Conservation (phyloP, 1,140 invertebrate genomes). For the Archivesica marissinica region DNA sequence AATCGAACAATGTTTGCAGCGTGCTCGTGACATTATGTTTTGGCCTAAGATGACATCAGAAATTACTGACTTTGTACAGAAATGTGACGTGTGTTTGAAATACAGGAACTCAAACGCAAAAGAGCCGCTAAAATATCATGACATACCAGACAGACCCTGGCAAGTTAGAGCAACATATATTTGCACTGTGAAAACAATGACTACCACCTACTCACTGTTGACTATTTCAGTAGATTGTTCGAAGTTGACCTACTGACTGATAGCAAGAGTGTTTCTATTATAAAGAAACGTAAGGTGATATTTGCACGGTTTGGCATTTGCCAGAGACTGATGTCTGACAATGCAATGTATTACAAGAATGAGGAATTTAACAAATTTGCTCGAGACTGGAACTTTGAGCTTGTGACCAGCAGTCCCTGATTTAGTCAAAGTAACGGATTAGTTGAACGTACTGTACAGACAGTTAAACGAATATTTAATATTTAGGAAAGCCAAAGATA, state of each 20-base stretch:
- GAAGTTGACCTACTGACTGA: slow-evolving; percentile 25
- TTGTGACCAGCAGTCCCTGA: neutral
- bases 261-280: slow-evolving; percentile 49
- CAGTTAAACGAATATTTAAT: slow-evolving; percentile 20
- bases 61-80: slow-evolving; percentile 28
- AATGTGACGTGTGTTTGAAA: slow-evolving; percentile 36
- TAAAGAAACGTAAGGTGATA: slow-evolving; percentile 42
- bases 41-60: slow-evolving; percentile 55
- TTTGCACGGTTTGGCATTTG: slow-evolving; percentile 37
- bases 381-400: slow-evolving; percentile 14
- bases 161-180: slow-evolving; percentile 30
- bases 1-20: slow-evolving; percentile 6
- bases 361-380: slow-evolving; percentile 8
- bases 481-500: slow-evolving; percentile 32
- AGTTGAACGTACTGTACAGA: slow-evolving; percentile 15
- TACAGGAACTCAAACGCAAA: slow-evolving; percentile 35
- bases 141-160: slow-evolving; percentile 41
- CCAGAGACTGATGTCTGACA: slow-evolving; percentile 62
- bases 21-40: slow-evolving; percentile 40
- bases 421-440: slow-evolving; percentile 5
- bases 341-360: slow-evolving; percentile 51
- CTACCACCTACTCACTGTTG: slow-evolving; percentile 55
- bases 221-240: slow-evolving; percentile 54
- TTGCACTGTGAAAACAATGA: slow-evolving; percentile 43
- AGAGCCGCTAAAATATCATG: slow-evolving; percentile 7